These are phyloP conservation scores for Dicrostonyx torquatus DNA, from an alignment of 2,797 vertebrate genomes.

Conservation along the genomic window DNA sequence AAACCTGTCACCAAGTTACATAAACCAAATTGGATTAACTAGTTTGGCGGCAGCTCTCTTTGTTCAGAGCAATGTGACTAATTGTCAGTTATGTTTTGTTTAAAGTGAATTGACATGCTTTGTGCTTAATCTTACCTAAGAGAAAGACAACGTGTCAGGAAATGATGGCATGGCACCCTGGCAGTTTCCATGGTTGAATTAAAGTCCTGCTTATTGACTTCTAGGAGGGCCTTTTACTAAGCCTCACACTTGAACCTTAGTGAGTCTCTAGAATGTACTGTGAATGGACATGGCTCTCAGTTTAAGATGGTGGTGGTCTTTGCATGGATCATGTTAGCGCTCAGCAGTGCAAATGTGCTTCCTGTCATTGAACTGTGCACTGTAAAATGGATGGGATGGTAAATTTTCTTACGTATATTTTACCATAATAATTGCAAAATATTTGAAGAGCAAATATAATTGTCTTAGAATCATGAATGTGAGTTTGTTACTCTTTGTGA, in stretches of 20 bases:
- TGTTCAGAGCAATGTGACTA: constrained; percentile 13
- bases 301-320: constrained; percentile 28
- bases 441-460: not conserved
- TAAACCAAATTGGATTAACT: not conserved
- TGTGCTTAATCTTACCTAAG: not conserved
- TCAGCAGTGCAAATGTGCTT: not conserved
- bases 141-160: not conserved
- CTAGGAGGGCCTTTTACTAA: not conserved
- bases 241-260: not conserved
- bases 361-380: not conserved
- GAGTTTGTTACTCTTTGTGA: not conserved
- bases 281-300: not conserved
- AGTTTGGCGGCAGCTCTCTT: not conserved
- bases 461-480: not conserved
- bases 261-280: not conserved
- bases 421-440: not conserved
- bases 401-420: constrained; percentile 21
- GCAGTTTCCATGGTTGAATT: not conserved
- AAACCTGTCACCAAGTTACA: not conserved
- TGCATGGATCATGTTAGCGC: not conserved
- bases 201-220: not conserved
- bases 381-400: not conserved
- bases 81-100: not conserved
- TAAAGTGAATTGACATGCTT: not conserved
- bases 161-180: not conserved